Percentiles rank a stretch among this genome's conserved stretches.
Conservation (phyloP, 2,797 vertebrate genomes). For the Furcifer pardalis region DNA sequence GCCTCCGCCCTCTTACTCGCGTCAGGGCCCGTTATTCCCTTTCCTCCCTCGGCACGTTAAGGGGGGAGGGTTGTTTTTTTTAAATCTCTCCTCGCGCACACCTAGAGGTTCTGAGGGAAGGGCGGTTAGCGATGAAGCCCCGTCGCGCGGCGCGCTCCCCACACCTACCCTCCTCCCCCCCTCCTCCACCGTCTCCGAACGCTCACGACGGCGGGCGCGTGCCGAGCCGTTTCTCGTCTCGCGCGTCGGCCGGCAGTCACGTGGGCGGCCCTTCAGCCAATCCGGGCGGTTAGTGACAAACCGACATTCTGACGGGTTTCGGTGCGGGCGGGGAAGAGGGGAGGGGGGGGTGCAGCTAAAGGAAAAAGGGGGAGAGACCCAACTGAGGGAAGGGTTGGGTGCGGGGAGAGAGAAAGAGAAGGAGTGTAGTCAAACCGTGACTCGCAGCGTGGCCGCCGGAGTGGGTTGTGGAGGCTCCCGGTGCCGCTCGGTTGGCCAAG, state of each 20-base stretch:
- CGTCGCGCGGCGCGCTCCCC: no score
- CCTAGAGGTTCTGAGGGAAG: conserved; percentile 37
- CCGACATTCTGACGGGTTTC: conserved; percentile 27
- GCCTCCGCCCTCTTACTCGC: conserved; percentile 34
- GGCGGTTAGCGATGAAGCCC: not conserved
- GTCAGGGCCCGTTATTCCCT: conserved; percentile 15
- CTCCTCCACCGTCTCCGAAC: not conserved
- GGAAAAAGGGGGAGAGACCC: no score
- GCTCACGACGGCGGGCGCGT: not conserved
- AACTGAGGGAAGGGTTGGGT: conserved; percentile 47
- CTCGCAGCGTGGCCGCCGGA: conserved; percentile 26
- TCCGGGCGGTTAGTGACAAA: conserved; percentile 23
- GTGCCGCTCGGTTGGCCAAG: conserved; percentile 21
- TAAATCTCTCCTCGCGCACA: conserved; percentile 27
- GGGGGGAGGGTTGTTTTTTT: not conserved
- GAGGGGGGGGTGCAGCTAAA: no score
- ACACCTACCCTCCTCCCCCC: no score
- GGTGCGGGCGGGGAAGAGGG: conserved; percentile 57
- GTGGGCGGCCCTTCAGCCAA: conserved; percentile 64
- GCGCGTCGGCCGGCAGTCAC: conserved; percentile 41
- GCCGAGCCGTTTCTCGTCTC: conserved; percentile 27
- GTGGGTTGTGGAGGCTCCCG: conserved; percentile 23
- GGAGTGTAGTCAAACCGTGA: conserved; percentile 64
- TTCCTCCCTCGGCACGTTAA: not conserved
- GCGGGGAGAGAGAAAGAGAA: conserved; percentile 39